Conservation (phyloP, 2,888 invertebrate species). For the Zygothrica quintamaculata region DNA sequence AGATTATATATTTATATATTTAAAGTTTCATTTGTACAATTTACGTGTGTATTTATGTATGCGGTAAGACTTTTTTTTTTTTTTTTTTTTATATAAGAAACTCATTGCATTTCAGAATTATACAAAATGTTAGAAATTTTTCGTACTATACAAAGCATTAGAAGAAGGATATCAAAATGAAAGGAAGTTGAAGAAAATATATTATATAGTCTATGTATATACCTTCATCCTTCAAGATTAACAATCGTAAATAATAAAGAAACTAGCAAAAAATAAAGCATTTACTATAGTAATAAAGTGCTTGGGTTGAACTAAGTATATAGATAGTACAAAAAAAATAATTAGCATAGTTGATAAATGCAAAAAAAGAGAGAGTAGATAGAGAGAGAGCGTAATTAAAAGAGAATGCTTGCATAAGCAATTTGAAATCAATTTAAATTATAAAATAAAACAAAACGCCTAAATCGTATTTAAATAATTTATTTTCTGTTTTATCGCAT, state of each 20-base stretch:
- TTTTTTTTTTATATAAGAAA: too few relatives aligned
- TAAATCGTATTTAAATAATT: neutral
- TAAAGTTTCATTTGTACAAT: slow-evolving; percentile 17
- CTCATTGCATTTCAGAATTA: slow-evolving; percentile 51
- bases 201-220: slow-evolving; percentile 8
- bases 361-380: neutral
- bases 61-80: slow-evolving; percentile 57
- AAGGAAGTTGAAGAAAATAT: slow-evolving; percentile 3
- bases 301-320: slow-evolving; percentile 20
- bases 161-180: slow-evolving; percentile 21
- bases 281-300: slow-evolving; percentile 27
- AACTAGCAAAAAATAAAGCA: slow-evolving; percentile 49
- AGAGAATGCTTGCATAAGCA: too few relatives aligned
- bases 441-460: neutral
- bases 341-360: neutral
- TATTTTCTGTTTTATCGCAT: neutral
- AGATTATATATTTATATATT: neutral
- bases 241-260: slow-evolving; percentile 34
- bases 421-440: too few relatives aligned
- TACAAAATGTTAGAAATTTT: slow-evolving; percentile 35
- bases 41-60: slow-evolving; percentile 33
- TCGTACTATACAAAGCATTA: slow-evolving; percentile 56
- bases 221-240: slow-evolving; percentile 41
- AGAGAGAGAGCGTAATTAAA: neutral
- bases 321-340: neutral